These are phyloP conservation scores for Drosophila arizonae DNA, from an alignment of 1,140 invertebrate species.

Conservation along the genomic window DNA sequence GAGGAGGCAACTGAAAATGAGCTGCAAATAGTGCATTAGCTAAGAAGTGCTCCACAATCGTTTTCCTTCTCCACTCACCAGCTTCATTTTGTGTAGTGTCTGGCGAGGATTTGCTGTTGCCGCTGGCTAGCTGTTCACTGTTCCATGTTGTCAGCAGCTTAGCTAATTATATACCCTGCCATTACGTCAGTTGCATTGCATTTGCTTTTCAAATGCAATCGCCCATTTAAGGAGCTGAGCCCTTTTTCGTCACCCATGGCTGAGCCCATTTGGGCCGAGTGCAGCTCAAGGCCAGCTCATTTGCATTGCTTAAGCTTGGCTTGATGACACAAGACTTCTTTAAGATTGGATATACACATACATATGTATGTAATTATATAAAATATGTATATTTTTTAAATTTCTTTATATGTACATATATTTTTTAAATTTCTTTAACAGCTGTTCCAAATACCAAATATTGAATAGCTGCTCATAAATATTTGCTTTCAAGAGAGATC, in stretches of 20 bases:
- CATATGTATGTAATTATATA: too few species aligned
- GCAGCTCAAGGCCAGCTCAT: conserved; percentile 56
- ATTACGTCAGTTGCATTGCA: background rate
- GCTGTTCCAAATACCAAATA: too few species aligned
- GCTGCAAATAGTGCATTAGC: background rate
- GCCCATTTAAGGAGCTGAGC: conserved; percentile 30
- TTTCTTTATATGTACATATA: too few species aligned
- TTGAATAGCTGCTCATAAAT: background rate
- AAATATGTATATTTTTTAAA: too few species aligned
- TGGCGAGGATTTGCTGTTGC: conserved; percentile 11
- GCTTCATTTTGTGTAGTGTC: conserved; percentile 46
- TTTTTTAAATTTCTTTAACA: too few species aligned
- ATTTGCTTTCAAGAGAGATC: too few species aligned
- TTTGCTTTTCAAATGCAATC: conserved; percentile 67
- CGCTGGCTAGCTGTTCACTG: conserved; percentile 45
- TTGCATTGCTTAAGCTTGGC: conserved; percentile 52
- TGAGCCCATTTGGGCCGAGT: conserved; percentile 14
- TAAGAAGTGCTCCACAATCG: background rate
- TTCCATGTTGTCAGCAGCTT: background rate
- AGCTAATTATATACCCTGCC: conserved; percentile 41
- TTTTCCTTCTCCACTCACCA: conserved; percentile 28
- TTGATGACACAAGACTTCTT: conserved; percentile 51
- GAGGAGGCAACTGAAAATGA: conserved; percentile 44
- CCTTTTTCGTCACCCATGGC: conserved; percentile 39
- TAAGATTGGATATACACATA: background rate